Evolutionary conservation across 2,797 vertebrate genomes (phyloP).

Genomic region (Artibeus lituratus): DNA sequence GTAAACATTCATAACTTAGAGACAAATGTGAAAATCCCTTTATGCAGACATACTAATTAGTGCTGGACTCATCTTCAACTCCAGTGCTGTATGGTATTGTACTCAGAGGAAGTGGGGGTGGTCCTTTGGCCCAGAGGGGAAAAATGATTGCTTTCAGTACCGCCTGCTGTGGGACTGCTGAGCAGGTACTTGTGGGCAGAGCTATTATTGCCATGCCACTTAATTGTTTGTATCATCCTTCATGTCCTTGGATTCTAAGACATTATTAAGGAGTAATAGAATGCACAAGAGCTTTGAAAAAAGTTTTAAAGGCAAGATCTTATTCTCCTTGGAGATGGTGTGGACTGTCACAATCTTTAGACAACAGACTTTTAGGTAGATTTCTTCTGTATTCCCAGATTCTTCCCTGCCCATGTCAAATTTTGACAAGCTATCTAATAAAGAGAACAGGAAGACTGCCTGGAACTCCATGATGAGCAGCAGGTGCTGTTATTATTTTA

Average conservation of each 20-base stretch:
- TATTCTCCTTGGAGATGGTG: background rate
- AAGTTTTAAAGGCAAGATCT: background rate
- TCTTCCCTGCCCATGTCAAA: background rate
- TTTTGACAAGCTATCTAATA: background rate
- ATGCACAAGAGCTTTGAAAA: background rate
- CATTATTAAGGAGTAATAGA: background rate
- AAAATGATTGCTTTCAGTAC: background rate
- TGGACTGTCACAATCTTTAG: background rate
- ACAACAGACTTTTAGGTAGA: background rate
- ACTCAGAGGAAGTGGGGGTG: background rate
- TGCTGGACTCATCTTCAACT: background rate
- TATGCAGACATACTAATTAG: slow-evolving; percentile 24
- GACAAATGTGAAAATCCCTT: slow-evolving; percentile 60
- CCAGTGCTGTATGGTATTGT: background rate
- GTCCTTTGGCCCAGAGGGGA: slow-evolving; percentile 20
- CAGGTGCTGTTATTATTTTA: background rate
- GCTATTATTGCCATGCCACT: background rate
- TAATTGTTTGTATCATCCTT: slow-evolving; percentile 51
- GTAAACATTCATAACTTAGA: slow-evolving; percentile 72
- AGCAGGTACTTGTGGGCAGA: background rate
- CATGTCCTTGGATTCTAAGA: slow-evolving; percentile 43
- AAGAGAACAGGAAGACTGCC: background rate
- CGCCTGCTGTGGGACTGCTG: background rate
- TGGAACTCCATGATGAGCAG: background rate
- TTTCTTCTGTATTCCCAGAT: background rate